phyloP scores from a whole-genome alignment of 2,797 vertebrate species.

The Pangasius sanitwongsei region DNA sequence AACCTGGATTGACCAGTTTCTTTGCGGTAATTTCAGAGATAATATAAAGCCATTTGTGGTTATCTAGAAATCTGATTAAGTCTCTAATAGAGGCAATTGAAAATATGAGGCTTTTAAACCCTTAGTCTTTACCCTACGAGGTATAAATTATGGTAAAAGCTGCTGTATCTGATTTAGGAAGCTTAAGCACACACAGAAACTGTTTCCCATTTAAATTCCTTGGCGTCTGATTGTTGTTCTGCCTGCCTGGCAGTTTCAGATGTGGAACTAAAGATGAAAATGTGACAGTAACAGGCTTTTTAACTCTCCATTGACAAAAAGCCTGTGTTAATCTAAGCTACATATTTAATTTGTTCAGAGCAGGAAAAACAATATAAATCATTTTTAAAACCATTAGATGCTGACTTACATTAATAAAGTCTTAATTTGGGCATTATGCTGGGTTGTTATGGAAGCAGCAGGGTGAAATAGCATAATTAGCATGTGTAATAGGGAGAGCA shows the following conservation, averaged over 20 bases:
- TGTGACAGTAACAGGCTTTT: slow-evolving; percentile 94
- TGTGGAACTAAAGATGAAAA: slow-evolving; percentile 86
- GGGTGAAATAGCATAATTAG: slow-evolving; percentile 99
- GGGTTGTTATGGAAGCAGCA: slow-evolving; percentile 99
- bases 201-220: slow-evolving; percentile 22
- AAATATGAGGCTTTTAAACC: slow-evolving; percentile 18
- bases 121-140: slow-evolving; percentile 1
- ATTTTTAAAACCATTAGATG: slow-evolving; percentile 99
- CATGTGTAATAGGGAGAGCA: slow-evolving; percentile 91
- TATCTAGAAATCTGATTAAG: slow-evolving; percentile 11
- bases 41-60: slow-evolving; percentile 12
- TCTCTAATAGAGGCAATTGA: slow-evolving; percentile 22
- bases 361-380: slow-evolving; percentile 95
- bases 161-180: slow-evolving; percentile 16
- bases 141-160: slow-evolving; percentile 18
- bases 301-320: slow-evolving; percentile 89
- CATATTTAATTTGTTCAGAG: slow-evolving; percentile 92
- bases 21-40: slow-evolving; percentile 15
- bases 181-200: slow-evolving; percentile 5
- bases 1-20: not conserved
- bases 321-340: slow-evolving; percentile 89
- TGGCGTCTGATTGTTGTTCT: slow-evolving; percentile 31
- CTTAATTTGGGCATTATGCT: slow-evolving; percentile 99
- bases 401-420: slow-evolving; percentile 99
- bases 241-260: slow-evolving; percentile 41